Evolutionary conservation across 2,888 invertebrate genomes (phyloP), one percentile per base, ranked within the genome.

Genomic region (Drosophila merina): DNA sequence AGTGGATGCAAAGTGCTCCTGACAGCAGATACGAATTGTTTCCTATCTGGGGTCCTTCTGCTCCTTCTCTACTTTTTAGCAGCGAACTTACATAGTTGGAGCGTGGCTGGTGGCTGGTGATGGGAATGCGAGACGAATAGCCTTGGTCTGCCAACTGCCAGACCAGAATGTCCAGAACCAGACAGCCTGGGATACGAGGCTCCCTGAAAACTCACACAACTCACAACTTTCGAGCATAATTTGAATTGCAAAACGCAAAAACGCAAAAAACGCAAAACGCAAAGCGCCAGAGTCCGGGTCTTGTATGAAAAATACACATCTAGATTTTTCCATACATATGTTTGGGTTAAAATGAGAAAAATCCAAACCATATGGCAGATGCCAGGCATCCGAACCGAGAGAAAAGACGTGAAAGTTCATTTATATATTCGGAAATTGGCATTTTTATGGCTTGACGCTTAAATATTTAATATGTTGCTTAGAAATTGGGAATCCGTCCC

Each of bases 391-490:
- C 14, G 20, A 20, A 20, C 40, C n/a, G 2, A 49, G 66, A 52
- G 26, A 33, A 33, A 33, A 33, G 10, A 33, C 10, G 12, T 5
- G 38, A 12, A 49, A 26, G 40, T 55, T 54, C 50, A 55, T 56
- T 47, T 62, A 20, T 20, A 56, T 66, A 63, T 72, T 72, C 48
- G 47, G 26, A 63, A 75, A 80, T 80, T 80, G 79, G 56, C 57
- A 85, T 78, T 73, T 85, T 73, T 73, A 55, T 64, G 69, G 64
- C 51, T 48, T 57, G 62, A 57, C 58, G 73, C 67, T 69, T 75
- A 75, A 85, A 75, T 79, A 85, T 79, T 85, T 82, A 68, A 85
- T 81, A 78, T 81, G 59, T 31, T 54, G 56, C 40, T 42, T 9
- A 9, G 50, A 51, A 71, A 71, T 84, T 57, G 63, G 68, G 67